A percentile compares a stretch with the other conserved stretches of the same genome.
Conservation (phyloP, 2,888 invertebrate genomes). For the Chalcis sispes region DNA sequence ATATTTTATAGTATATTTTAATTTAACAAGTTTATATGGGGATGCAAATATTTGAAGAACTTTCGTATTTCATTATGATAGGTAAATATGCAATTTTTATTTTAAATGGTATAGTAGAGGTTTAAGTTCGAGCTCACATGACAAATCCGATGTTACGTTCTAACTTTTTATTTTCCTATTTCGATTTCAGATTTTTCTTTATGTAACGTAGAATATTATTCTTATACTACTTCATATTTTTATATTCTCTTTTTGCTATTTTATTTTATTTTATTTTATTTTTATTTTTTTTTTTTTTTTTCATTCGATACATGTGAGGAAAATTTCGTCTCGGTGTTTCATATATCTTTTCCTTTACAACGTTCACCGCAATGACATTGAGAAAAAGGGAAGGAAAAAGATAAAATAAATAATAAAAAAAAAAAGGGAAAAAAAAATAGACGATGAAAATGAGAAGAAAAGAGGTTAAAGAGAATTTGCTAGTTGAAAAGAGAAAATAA, state of each 20-base stretch:
- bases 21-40: too few species aligned
- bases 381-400: background rate
- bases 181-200: too few species aligned
- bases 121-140: too few species aligned
- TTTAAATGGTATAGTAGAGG: too few species aligned
- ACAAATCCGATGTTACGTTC: too few species aligned
- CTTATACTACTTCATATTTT: background rate
- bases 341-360: background rate
- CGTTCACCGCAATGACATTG: background rate
- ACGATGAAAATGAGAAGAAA: background rate
- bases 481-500: background rate
- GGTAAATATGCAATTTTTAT: too few species aligned
- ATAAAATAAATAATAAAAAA: constrained; percentile 32
- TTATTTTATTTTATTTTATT: background rate
- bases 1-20: too few species aligned
- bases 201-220: too few species aligned
- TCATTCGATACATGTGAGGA: background rate
- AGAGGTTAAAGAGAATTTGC: constrained; percentile 4
- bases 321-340: background rate
- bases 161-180: too few species aligned
- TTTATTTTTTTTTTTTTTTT: background rate
- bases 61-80: too few species aligned
- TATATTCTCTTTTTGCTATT: background rate
- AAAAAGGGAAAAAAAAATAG: too few species aligned
- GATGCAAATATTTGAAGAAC: too few species aligned